phyloP scores from a whole-genome alignment of 1,140 invertebrate genomes.

The Meloidogyne floridensis region DNA sequence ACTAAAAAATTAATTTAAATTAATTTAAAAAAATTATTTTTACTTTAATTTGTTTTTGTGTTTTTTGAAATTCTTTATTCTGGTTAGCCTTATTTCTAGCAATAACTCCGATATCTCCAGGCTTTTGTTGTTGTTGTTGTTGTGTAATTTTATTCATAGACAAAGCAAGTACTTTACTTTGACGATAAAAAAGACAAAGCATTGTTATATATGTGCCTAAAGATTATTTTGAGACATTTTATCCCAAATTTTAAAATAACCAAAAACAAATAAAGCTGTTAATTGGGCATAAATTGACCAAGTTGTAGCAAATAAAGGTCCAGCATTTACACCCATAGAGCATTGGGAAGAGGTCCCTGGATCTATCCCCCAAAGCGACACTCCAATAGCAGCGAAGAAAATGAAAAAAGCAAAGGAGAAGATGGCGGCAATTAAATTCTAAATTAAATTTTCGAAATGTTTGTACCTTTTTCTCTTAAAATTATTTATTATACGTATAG shows the following conservation, averaged over 20 bases:
- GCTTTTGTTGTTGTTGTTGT: not conserved
- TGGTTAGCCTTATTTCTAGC: not conserved
- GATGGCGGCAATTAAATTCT: not conserved
- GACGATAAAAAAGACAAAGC: conserved; percentile 1
- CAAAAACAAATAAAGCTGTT: conserved; percentile 4
- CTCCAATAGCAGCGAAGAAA: conserved; percentile 4
- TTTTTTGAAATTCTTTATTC: not conserved
- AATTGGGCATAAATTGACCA: conserved; percentile 12
- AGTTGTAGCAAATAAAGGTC: conserved; percentile 10
- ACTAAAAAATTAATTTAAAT: conserved; percentile 4
- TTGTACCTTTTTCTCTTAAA: not conserved
- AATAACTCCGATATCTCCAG: not conserved
- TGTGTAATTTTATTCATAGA: not conserved
- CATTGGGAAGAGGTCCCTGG: not conserved
- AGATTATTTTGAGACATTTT: not conserved
- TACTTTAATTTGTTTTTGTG: conserved; percentile 7
- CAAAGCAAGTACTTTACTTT: not conserved
- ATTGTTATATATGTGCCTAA: not conserved
- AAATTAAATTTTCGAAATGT: not conserved
- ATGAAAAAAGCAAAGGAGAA: not conserved
- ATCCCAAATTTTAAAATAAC: not conserved
- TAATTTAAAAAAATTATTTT: not conserved
- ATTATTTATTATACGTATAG: too few species aligned
- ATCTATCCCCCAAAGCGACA: not conserved
- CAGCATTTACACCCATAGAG: conserved; percentile 17